Percentiles rank a stretch among this genome's conserved stretches.
phyloP scores from a whole-genome alignment of 2,113 vertebrate genomes.

The Myiozetetes cayanensis region DNA sequence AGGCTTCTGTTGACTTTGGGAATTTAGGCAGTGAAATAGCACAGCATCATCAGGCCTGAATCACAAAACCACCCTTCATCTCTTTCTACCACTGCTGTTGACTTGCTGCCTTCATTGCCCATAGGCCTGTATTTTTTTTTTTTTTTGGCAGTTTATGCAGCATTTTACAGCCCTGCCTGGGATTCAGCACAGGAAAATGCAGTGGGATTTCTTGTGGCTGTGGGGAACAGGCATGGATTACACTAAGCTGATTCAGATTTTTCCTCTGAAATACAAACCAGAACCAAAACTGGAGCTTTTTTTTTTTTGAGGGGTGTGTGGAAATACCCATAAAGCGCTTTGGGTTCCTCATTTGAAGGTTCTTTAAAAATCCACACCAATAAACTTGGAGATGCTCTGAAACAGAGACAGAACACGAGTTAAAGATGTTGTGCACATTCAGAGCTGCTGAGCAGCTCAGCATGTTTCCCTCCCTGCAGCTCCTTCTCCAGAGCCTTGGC shows the following conservation, averaged over 20 bases:
- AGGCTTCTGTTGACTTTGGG: neutral
- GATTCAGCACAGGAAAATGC: neutral
- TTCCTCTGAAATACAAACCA: neutral
- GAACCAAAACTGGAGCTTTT: neutral
- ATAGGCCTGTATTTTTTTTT: neutral
- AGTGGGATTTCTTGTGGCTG: neutral
- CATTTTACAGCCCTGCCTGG: neutral
- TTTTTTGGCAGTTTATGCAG: neutral
- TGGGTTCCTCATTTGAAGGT: neutral
- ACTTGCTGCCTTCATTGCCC: neutral
- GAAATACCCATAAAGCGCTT: neutral
- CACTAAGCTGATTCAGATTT: neutral
- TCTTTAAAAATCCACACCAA: neutral
- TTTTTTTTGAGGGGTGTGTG: neutral
- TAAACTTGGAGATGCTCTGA: neutral
- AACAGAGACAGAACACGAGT: neutral
- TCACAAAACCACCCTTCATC: neutral
- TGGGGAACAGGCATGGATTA: neutral
- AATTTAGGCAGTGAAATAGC: neutral
- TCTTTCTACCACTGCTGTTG: neutral
- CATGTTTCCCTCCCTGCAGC: neutral
- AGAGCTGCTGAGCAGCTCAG: neutral
- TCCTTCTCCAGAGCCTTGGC: constrained; percentile 41
- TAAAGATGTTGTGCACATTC: neutral
- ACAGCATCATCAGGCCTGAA: neutral